Base-by-base conservation (phyloP, 2,113 vertebrate species). In the Oryzias melastigma region DNA sequence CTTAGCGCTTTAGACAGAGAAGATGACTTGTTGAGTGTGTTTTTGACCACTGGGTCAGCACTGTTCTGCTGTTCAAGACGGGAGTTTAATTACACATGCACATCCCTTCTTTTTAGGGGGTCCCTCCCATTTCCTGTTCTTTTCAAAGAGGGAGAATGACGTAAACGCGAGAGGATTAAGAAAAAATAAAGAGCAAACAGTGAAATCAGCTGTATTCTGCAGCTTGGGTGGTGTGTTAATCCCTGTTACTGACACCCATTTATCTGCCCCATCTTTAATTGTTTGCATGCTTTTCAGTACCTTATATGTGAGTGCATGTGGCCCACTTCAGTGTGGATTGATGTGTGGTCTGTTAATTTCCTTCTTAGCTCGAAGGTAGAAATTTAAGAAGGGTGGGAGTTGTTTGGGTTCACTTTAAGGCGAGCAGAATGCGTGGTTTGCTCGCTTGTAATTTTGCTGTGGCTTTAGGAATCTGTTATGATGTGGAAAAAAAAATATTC, bases 291-390 rank as follows among this genome's bases (percentile, higher is more conserved):
- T 56, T 77, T 46, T 75, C 75, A 77, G 77, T 81, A 79, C 58
- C 78, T 77, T 78, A 10, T 16, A 1, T 74, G 63, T 42, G 46
- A 51, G 41, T 65, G 49, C 75, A 44, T 71, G 62, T 51, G 59
- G 27, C 54, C 53, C 72, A 70, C 61, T 85, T 72, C 70, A 19
- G 52, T 56, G 58, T 20, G 56, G 40, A 75, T 67, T 66, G 22
- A 65, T 83, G 82, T 86, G 88, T 88, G 86, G 87, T 86, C 83
- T 80, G 64, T 75, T 90, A 59, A 90, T 88, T 85, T 87, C 87
- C 86, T 80, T 65, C 60, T 75, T 81, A 71, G 65, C 73, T 81
- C 48, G 3, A 70, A 80, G 62, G 71, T 62, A 71, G 72, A 77
- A 68, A 69, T 80, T 54, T 80, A 62, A 56, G 67, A 63, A 67